Percentiles rank a stretch among this genome's conserved stretches.
Conservation (phyloP, 1,140 invertebrate genomes). For the Apis laboriosa region DNA sequence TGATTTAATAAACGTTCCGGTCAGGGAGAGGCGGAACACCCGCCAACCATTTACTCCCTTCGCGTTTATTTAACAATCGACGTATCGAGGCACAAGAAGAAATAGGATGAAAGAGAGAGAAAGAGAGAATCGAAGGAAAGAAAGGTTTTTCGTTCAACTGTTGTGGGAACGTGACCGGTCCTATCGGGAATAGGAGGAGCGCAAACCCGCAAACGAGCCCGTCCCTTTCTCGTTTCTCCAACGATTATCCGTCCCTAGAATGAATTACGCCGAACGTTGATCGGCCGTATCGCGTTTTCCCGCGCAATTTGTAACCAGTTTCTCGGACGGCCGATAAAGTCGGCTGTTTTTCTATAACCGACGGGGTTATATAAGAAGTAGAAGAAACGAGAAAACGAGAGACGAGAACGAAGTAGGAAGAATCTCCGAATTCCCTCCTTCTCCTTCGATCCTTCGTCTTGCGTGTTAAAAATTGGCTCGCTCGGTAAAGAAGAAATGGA, state of each 20-base stretch:
- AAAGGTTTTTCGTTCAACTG: too few relatives aligned
- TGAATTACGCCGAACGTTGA: slow-evolving; percentile 56
- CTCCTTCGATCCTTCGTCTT: too few relatives aligned
- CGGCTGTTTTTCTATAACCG: neutral
- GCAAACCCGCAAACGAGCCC: neutral
- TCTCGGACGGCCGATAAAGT: neutral
- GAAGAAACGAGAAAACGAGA: neutral
- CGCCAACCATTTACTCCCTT: too few relatives aligned
- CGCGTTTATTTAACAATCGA: too few relatives aligned
- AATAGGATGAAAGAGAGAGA: neutral
- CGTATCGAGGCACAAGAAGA: neutral
- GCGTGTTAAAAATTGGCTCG: too few relatives aligned
- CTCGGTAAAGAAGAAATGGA: too few relatives aligned
- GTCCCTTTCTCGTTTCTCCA: slow-evolving; percentile 6
- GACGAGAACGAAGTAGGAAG: neutral
- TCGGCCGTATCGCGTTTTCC: slow-evolving; percentile 58
- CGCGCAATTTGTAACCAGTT: slow-evolving; percentile 50
- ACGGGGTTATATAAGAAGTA: neutral
- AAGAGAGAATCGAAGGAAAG: too few relatives aligned
- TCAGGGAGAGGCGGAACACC: too few relatives aligned
- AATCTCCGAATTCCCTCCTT: too few relatives aligned
- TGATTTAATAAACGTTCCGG: too few relatives aligned
- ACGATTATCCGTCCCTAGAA: slow-evolving; percentile 34
- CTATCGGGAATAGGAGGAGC: neutral
- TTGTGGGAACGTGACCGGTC: neutral